phyloP scores from a whole-genome alignment of 2,113 vertebrate genomes.

The Nanorana parkeri region DNA sequence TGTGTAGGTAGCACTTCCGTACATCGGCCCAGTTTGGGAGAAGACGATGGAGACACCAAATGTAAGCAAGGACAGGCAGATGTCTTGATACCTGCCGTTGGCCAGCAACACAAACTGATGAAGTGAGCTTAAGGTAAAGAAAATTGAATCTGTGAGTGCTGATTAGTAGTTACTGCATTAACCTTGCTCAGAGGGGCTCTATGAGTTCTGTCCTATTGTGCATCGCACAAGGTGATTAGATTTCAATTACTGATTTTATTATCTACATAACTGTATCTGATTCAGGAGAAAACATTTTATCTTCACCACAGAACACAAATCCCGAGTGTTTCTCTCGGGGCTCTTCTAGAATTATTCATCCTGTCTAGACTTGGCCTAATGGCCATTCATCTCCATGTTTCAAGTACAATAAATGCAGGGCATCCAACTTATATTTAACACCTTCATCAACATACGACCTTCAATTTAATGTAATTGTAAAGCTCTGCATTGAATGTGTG shows the following conservation, averaged over 20 bases:
- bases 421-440: slow-evolving; percentile 38
- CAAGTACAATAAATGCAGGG: slow-evolving; percentile 24
- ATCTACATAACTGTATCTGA: slow-evolving; percentile 27
- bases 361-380: slow-evolving; percentile 31
- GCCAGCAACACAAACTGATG: no score
- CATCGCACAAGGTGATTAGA: slow-evolving; percentile 6
- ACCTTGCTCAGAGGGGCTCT: slow-evolving; percentile 1
- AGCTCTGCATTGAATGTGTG: not conserved
- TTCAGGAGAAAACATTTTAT: slow-evolving; percentile 34
- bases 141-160: no score
- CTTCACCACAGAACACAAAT: slow-evolving; percentile 33
- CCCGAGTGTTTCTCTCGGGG: slow-evolving; percentile 19
- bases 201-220: not conserved
- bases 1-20: no score
- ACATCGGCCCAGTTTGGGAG: no score
- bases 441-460: slow-evolving; percentile 34
- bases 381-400: slow-evolving; percentile 36
- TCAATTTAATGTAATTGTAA: slow-evolving; percentile 11
- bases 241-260: slow-evolving; percentile 41
- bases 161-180: not conserved
- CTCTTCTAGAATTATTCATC: slow-evolving; percentile 29
- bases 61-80: no score
- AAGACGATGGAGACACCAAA: no score
- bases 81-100: no score
- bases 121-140: no score